These are phyloP conservation scores for Pandion haliaetus DNA, from an alignment of 2,113 vertebrate species.

Conservation along the genomic window DNA sequence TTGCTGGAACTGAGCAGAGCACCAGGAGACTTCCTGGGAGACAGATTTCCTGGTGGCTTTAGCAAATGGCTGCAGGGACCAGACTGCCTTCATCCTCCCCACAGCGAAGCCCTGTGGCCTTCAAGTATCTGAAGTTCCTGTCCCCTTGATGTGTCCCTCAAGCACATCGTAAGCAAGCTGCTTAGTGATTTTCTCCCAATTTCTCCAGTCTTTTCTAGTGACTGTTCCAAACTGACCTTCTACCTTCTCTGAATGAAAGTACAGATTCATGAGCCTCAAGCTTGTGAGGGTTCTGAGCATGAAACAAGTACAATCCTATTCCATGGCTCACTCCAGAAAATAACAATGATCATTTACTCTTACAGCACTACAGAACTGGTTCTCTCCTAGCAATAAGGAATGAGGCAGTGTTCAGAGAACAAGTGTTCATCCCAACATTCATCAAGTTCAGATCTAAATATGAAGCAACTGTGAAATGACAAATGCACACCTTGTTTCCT, in stretches of 20 bases:
- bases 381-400: not conserved
- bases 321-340: not conserved
- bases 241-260: not conserved
- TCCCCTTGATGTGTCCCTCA: not conserved
- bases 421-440: not conserved
- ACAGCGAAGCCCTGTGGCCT: not conserved
- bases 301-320: not conserved
- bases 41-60: not conserved
- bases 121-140: not conserved
- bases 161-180: not conserved
- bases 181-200: rapidly evolving
- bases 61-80: not conserved
- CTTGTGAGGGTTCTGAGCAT: not conserved
- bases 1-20: not conserved
- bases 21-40: not conserved
- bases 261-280: not conserved
- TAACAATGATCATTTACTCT: not conserved
- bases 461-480: constrained; percentile 36
- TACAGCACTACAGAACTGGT: not conserved
- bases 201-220: not conserved
- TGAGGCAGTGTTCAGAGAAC: not conserved
- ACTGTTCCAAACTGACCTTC: not conserved
- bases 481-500: constrained; percentile 36
- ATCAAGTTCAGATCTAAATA: constrained; percentile 8
- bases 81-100: not conserved